Evolutionary conservation across 2,113 vertebrate genomes (phyloP).

Genomic region (Excalfactoria chinensis): DNA sequence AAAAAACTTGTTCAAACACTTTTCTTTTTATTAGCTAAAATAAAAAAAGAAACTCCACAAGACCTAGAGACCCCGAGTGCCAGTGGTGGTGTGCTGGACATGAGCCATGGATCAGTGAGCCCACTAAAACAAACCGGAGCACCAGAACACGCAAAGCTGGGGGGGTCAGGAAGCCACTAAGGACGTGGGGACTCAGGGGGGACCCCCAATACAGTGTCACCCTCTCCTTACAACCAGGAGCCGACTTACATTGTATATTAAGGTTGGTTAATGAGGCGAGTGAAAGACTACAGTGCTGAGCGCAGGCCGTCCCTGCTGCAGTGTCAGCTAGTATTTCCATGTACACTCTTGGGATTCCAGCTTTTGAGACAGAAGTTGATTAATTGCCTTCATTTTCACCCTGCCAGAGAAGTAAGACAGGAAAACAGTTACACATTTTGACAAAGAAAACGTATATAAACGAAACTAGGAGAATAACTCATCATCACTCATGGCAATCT

Average conservation of each 20-base stretch:
- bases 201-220: not conserved
- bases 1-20: conserved; percentile 51
- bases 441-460: not conserved
- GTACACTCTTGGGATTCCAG: conserved; percentile 45
- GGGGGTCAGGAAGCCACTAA: not conserved
- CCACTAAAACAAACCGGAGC: not conserved
- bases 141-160: not conserved
- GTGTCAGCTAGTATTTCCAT: conserved; percentile 36
- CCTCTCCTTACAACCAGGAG: conserved; percentile 5
- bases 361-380: not conserved
- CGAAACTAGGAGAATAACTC: not conserved
- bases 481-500: not conserved
- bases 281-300: conserved; percentile 49
- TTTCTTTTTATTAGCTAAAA: conserved; percentile 70
- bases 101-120: not conserved
- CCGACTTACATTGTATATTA: not conserved
- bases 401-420: conserved; percentile 52
- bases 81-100: not conserved
- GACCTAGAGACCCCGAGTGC: conserved; percentile 33
- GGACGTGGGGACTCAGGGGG: not conserved
- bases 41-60: conserved; percentile 38
- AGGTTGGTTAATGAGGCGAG: not conserved
- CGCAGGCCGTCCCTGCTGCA: conserved; percentile 18
- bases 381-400: conserved; percentile 64
- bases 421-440: not conserved